A percentile compares a stretch with the other conserved stretches of the same genome.
Conservation (phyloP, 2,797 vertebrate species). For the Furcifer pardalis region DNA sequence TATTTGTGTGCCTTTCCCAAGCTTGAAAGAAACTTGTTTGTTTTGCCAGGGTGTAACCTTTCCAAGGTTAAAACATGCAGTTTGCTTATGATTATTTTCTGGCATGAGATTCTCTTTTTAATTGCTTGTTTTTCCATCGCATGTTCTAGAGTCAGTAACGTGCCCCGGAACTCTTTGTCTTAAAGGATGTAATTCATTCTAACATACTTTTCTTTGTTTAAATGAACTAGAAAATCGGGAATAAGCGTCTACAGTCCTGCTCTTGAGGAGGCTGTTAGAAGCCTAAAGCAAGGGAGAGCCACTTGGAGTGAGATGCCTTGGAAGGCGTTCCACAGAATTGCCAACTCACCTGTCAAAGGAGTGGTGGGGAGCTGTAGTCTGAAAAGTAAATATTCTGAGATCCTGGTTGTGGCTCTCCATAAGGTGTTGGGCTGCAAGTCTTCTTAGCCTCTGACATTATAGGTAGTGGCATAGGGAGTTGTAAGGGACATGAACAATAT, state of each 20-base stretch:
- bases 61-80: conserved; percentile 47
- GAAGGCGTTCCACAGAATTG: background rate
- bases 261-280: too few species aligned
- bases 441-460: too few species aligned
- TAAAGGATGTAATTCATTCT: background rate
- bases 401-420: too few species aligned
- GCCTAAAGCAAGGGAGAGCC: background rate
- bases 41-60: conserved; percentile 50
- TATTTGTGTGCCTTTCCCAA: conserved; percentile 47
- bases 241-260: background rate
- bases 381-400: too few species aligned
- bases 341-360: background rate
- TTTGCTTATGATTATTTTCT: conserved; percentile 5
- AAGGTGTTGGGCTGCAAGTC: too few species aligned
- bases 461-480: too few species aligned
- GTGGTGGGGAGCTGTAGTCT: background rate
- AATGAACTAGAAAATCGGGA: background rate
- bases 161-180: background rate
- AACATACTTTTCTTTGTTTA: background rate
- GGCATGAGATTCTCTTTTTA: background rate
- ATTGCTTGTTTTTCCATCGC: background rate
- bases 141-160: background rate
- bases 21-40: conserved; percentile 56
- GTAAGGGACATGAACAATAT: too few species aligned
- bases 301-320: background rate